Conservation (phyloP, 2,113 vertebrate genomes). For the Psittacus erithacus region DNA sequence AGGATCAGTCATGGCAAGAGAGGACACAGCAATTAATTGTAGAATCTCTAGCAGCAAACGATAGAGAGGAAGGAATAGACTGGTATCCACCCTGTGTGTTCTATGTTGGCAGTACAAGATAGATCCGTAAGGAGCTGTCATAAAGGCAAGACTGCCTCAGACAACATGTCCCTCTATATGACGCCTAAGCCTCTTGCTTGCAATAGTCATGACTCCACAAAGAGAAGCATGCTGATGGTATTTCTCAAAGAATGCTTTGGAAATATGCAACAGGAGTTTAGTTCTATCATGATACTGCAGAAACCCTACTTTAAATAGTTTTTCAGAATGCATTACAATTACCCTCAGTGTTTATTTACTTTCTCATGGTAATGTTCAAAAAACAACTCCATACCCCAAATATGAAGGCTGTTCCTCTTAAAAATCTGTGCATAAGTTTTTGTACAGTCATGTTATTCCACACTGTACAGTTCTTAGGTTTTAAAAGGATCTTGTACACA, state of each 20-base stretch:
- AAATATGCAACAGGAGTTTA: neutral
- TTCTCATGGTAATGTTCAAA: neutral
- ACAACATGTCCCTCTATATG: neutral
- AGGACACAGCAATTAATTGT: neutral
- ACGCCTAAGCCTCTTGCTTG: neutral
- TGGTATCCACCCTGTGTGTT: neutral
- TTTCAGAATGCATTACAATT: neutral
- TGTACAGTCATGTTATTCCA: neutral
- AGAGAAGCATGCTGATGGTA: neutral
- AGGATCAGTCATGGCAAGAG: neutral
- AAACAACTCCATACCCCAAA: neutral
- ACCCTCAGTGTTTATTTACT: neutral
- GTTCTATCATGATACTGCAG: neutral
- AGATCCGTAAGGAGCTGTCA: neutral
- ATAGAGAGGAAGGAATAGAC: neutral
- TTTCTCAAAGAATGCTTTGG: neutral
- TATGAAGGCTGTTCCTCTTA: neutral
- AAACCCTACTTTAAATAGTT: neutral
- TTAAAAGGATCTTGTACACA: neutral
- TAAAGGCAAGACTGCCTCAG: neutral
- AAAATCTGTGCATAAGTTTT: neutral
- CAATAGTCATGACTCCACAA: neutral
- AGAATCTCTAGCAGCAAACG: neutral
- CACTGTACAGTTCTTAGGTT: neutral
- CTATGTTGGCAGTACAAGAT: neutral